Percentiles rank a stretch among this genome's conserved stretches.
Evolutionary conservation across 92 coral and sea anemone species (phyloP).

Genomic region (Epizoanthus scotinus): DNA sequence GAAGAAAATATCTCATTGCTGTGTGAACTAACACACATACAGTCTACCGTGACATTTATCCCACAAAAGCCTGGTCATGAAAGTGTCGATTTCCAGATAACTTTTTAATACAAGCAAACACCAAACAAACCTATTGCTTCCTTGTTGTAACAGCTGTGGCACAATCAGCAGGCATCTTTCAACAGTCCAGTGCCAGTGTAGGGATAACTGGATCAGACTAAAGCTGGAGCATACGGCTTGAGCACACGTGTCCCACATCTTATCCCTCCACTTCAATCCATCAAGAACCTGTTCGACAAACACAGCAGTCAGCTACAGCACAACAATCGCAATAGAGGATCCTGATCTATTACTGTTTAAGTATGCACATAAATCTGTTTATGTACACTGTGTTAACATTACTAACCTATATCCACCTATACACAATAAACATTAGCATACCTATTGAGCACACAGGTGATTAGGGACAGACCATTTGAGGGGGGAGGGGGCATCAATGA

Average conservation of each 20-base stretch:
- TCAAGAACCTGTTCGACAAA: conserved; percentile 54
- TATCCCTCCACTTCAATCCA: conserved; percentile 68
- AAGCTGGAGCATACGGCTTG: conserved; percentile 37
- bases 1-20: too few relatives aligned
- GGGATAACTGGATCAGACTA: conserved; percentile 57
- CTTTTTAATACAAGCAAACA: background rate
- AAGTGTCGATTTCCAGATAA: too few relatives aligned
- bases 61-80: too few relatives aligned
- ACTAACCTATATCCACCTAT: too few relatives aligned
- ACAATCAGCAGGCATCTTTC: conserved; percentile 57
- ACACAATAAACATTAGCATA: too few relatives aligned
- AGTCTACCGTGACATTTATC: too few relatives aligned
- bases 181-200: conserved; percentile 82
- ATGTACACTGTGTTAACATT: background rate
- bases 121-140: conserved; percentile 37
- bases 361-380: background rate
- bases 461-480: too few relatives aligned
- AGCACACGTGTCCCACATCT: conserved; percentile 58
- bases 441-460: too few relatives aligned
- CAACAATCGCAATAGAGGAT: background rate
- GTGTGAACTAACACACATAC: too few relatives aligned
- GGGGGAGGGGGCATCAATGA: background rate
- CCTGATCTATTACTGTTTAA: background rate
- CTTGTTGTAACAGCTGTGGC: conserved; percentile 41
- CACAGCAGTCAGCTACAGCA: background rate